Evolutionary conservation across 2,888 invertebrate species (phyloP), one percentile per base, ranked within the genome.

Genomic region (Nemotelus nigrinus): DNA sequence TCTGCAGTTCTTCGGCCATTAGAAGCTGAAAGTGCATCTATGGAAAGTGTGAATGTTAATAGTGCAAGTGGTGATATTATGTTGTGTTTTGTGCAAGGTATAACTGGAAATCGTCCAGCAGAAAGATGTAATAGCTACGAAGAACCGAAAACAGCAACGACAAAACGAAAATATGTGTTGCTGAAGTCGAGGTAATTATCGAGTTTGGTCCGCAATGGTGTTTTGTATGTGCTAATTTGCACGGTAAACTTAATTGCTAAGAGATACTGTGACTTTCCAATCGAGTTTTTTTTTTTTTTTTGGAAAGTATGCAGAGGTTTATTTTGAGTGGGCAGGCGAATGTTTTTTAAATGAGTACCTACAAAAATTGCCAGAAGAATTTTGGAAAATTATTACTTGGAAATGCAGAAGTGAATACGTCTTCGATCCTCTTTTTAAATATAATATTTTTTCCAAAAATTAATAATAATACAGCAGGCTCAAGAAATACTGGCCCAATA

Each of bases 61-160:
- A 76, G 76, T 67, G 57, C 55, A 44, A 63, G 74, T 74, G 74
- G 74, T 48, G 74, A 76, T 60, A 72, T 77, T 74, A 82, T 82
- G 82, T 79, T 82, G 79, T 81, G 82, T 79, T 81, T 82, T 79
- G 81, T 82, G 44, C 81, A 82, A 80, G 82, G 82, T 76, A 81
- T 82, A 57, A 79, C 81, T 77, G 80, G 81, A 41, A 80, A 80
- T 79, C 81, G 80, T 77, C 76, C 81, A 65, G 79, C 79, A 25
- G 25, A 25, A 25, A 79, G 80, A 77, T 79, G 81, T 76, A 81
- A 80, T 75, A 76, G 68, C 43, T 76, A 63, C 41, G 76, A 76
- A 39, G 60, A 70, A 55, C 53, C 70, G 2, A 10, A 4, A 3
- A 47, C 58, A 43, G 63, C 55, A 3, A 25, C 41, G 8, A 53